Conservation (phyloP, 2,888 invertebrate species). For the Lasioglossum vierecki region DNA sequence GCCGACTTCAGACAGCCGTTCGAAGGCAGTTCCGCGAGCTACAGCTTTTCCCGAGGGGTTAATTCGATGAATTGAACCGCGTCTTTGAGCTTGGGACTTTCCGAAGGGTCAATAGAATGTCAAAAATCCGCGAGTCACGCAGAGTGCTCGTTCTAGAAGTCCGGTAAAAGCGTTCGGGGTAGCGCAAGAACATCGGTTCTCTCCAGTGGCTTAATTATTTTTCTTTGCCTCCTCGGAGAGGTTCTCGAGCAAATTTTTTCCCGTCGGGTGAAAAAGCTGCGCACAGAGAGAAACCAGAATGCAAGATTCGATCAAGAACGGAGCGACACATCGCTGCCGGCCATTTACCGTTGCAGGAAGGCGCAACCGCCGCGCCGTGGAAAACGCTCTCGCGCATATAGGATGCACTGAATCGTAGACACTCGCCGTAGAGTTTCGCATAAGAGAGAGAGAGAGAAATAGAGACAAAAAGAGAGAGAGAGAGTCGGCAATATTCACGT, state of each 20-base stretch:
- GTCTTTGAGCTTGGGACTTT: not conserved
- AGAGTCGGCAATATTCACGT: slow-evolving; percentile 58
- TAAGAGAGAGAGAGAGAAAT: slow-evolving; percentile 52
- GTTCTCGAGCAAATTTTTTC: not conserved
- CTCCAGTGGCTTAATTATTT: not conserved
- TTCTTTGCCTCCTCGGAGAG: not conserved
- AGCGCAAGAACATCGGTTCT: not conserved
- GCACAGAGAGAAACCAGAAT: not conserved
- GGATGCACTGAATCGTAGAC: slow-evolving; percentile 62
- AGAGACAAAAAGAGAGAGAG: not conserved
- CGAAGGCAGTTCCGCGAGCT: not conserved
- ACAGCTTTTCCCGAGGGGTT: not conserved
- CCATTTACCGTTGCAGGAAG: slow-evolving; percentile 43
- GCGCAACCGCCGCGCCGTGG: slow-evolving; percentile 41
- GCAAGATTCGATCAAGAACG: slow-evolving; percentile 39
- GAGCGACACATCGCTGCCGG: slow-evolving; percentile 47
- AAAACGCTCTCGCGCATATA: slow-evolving; percentile 41
- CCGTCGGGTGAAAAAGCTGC: not conserved
- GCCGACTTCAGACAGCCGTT: not conserved
- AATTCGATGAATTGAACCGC: not conserved
- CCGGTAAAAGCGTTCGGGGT: not conserved
- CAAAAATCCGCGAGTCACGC: not conserved
- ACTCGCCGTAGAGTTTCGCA: slow-evolving; percentile 59
- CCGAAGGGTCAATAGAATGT: not conserved
- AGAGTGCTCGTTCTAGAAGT: not conserved